Conservation (phyloP, 1,140 invertebrate species). For the Subanguina moxae region DNA sequence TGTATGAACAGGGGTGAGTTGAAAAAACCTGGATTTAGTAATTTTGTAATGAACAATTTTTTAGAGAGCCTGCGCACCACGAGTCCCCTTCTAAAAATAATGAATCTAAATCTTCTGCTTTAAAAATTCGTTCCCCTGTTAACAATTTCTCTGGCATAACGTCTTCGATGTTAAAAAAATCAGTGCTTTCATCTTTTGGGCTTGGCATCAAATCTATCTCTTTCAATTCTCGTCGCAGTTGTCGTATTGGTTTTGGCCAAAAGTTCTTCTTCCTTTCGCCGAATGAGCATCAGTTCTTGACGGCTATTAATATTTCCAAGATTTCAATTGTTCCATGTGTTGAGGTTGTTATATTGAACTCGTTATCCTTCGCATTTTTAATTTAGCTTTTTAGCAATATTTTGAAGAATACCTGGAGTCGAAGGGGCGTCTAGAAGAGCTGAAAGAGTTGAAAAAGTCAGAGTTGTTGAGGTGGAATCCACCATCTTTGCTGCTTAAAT, state of each 20-base stretch:
- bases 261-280: conserved; percentile 8
- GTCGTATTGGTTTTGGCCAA: conserved; percentile 20
- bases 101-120: background rate
- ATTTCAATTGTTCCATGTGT: conserved; percentile 9
- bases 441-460: background rate
- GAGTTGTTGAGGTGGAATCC: conserved; percentile 16
- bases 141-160: background rate
- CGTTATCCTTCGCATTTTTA: background rate
- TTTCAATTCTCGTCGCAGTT: conserved; percentile 2
- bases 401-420: conserved; percentile 2
- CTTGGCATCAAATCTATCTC: background rate
- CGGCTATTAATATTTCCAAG: background rate
- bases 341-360: background rate
- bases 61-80: background rate
- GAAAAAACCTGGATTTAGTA: conserved; percentile 2
- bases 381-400: conserved; percentile 13
- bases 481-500: conserved; percentile 13
- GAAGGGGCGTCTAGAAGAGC: background rate
- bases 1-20: conserved; percentile 15
- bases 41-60: too few relatives aligned
- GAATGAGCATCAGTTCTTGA: background rate
- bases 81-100: background rate
- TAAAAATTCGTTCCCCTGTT: conserved; percentile 9
- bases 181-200: background rate
- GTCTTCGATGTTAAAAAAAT: background rate